These are phyloP conservation scores for Echiichthys vipera DNA, from an alignment of 2,797 vertebrate species.

Conservation along the genomic window DNA sequence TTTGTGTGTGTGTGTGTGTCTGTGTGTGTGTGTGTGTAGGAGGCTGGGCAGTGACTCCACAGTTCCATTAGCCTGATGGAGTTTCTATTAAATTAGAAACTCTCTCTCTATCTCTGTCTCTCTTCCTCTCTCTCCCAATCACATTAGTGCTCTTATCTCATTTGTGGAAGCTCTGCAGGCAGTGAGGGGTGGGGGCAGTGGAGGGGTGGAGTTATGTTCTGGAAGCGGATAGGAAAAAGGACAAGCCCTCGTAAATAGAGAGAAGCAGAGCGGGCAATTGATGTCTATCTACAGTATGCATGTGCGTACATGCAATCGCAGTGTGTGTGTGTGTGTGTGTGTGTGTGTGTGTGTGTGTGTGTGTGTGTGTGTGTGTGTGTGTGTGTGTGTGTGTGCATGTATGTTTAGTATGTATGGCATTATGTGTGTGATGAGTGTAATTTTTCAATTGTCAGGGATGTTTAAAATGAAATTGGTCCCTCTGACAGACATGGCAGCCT, in stretches of 20 bases:
- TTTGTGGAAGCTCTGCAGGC: constrained; percentile 78
- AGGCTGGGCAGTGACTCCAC: constrained; percentile 67
- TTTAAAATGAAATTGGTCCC: constrained; percentile 25
- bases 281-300: constrained; percentile 27
- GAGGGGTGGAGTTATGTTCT: constrained; percentile 72
- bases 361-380: constrained; percentile 1
- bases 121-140: constrained; percentile 75
- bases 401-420: background rate
- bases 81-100: constrained; percentile 85
- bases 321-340: background rate
- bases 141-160: constrained; percentile 87
- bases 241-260: constrained; percentile 74
- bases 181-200: constrained; percentile 22
- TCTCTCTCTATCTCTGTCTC: constrained; percentile 67
- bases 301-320: background rate
- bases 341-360: background rate
- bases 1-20: constrained; percentile 39
- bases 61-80: constrained; percentile 84
- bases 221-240: constrained; percentile 73
- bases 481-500: constrained; percentile 21
- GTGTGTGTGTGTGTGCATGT: background rate
- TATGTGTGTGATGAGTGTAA: constrained; percentile 7
- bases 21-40: constrained; percentile 27
- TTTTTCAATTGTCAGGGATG: constrained; percentile 19
- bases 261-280: constrained; percentile 28